Evolutionary conservation across 2,113 vertebrate genomes (phyloP), one percentile per base, ranked within the genome.

Genomic region (Centrocercus urophasianus): DNA sequence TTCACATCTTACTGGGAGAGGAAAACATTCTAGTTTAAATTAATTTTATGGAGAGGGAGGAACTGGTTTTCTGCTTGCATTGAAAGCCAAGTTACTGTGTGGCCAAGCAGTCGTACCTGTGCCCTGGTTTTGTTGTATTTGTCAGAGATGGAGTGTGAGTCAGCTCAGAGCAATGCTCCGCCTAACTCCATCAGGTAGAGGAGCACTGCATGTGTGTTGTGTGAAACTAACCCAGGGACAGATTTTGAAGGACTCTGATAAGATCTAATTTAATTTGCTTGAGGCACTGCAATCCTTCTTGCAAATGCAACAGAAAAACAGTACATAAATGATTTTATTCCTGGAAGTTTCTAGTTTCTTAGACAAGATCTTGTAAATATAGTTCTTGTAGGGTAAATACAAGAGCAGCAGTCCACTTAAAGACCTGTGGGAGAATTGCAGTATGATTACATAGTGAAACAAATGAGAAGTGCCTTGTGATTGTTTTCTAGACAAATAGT

Each of bases 61-160:
- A 78, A 19, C 42, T 24, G 18, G 13, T n/a, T 16, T 90, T 66
- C 18, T 1, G 2, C 1, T 0, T n/a, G 4, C 1, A 1, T 50
- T 85, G 27, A 54, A 18, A 48, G 64, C 40, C 21, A 52, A 12
- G 6, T 83, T 67, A 34, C 27, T 34, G 54, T 43, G n/a, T 15
- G 48, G 52, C 32, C 45, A 19, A 56, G 73, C 80, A 38, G 57
- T 50, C 32, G 12, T n/a, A 25, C 42, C 47, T 7, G 1, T 73
- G 24, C 69, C 54, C 52, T 12, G 50, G 21, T 11, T 43, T 52
- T 70, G 56, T 65, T 94, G 56, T 10, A 3, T 10, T 75, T 85
- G 57, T 75, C 47, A 28, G 40, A 61, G 3, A 14, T 16, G 7
- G 40, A 45, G 13, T 57, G 4, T 54, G 3, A 56, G 56, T 70